phyloP scores from a whole-genome alignment of 2,113 vertebrate species.

The Myodes glareolus region DNA sequence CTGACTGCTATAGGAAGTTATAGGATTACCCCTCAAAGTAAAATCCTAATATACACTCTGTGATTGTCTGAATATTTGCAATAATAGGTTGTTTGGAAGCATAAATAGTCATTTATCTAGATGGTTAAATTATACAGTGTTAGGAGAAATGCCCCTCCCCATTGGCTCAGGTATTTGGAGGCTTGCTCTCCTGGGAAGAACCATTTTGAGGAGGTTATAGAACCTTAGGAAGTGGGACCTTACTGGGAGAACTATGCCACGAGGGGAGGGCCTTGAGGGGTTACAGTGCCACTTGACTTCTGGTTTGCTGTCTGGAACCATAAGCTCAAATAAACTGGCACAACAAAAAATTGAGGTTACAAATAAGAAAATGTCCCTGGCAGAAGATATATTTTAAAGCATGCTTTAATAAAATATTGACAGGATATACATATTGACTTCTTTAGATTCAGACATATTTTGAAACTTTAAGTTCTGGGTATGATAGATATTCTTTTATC shows the following conservation, averaged over 20 bases:
- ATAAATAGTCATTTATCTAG: constrained; percentile 13
- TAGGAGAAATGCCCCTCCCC: neutral
- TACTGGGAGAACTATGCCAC: neutral
- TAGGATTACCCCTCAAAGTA: neutral
- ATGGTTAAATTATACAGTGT: constrained; percentile 29
- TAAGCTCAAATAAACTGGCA: constrained; percentile 31
- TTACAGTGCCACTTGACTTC: too few species aligned
- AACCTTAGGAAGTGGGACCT: neutral
- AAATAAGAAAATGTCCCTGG: neutral
- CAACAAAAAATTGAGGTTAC: neutral
- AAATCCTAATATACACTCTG: neutral
- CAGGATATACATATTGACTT: neutral
- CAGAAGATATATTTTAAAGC: neutral
- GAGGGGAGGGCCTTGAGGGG: neutral
- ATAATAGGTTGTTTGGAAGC: constrained; percentile 35
- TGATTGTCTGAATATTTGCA: neutral
- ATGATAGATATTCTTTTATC: neutral
- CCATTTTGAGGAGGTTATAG: neutral
- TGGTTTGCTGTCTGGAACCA: neutral
- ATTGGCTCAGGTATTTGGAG: neutral
- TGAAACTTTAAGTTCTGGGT: neutral
- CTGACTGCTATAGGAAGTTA: neutral
- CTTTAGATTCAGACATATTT: neutral
- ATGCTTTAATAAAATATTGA: neutral
- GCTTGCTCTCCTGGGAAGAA: neutral